Percentiles rank a stretch among this genome's conserved stretches.
Conservation (phyloP, 2,797 vertebrate genomes). For the Acropternis orthonyx region DNA sequence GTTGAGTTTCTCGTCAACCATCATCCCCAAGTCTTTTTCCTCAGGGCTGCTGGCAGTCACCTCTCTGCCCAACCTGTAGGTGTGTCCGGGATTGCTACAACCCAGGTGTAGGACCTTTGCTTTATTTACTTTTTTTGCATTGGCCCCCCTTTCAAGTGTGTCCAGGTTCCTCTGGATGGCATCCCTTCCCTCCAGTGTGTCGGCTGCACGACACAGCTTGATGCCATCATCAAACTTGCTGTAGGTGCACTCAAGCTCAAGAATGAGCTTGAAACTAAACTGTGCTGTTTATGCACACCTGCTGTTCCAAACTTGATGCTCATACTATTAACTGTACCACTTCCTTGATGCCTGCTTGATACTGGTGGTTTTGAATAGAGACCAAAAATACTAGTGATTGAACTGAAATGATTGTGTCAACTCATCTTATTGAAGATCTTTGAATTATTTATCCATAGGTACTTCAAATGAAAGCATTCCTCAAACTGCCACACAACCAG, state of each 20-base stretch:
- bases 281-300: neutral
- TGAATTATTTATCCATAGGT: slow-evolving; percentile 58
- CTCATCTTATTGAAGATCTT: slow-evolving; percentile 4
- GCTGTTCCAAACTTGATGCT: neutral
- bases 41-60: neutral
- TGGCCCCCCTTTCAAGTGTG: neutral
- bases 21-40: accelerated
- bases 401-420: neutral
- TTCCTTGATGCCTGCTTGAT: neutral
- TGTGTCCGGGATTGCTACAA: neutral
- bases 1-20: neutral
- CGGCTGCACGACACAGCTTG: neutral
- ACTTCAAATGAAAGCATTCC: slow-evolving; percentile 83
- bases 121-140: neutral
- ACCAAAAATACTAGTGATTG: neutral
- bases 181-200: neutral
- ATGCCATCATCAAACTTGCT: neutral
- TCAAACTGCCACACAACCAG: slow-evolving; percentile 81
- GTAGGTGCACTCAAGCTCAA: neutral
- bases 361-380: neutral
- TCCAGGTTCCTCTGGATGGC: neutral
- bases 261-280: neutral
- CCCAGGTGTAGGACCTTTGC: neutral
- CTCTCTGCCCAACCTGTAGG: neutral
- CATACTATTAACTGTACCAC: neutral